phyloP scores from a whole-genome alignment of 2,888 invertebrate species.

The Elmis aenea region DNA sequence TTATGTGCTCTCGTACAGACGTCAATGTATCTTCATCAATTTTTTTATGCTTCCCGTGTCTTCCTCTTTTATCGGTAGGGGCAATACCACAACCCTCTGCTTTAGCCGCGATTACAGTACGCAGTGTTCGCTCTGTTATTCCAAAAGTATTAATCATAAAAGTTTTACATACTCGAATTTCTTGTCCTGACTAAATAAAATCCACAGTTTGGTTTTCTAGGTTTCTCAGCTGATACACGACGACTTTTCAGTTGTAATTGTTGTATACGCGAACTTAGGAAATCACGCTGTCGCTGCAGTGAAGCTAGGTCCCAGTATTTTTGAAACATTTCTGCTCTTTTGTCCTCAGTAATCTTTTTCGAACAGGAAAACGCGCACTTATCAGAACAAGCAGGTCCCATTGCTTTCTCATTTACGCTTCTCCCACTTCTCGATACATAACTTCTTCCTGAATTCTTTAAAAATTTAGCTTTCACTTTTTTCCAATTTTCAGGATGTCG shows the following conservation, averaged over 20 bases:
- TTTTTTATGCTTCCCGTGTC: conserved; percentile 27
- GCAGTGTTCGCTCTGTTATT: conserved; percentile 24
- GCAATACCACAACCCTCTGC: conserved; percentile 22
- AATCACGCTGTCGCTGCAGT: conserved; percentile 5
- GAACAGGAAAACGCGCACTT: conserved; percentile 3
- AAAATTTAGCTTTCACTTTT: conserved; percentile 10
- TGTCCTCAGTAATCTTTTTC: conserved; percentile 2
- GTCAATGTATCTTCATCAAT: conserved; percentile 26
- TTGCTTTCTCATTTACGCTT: conserved; percentile 2
- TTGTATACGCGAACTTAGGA: conserved; percentile 2
- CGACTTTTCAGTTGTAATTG: not conserved
- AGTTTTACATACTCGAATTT: conserved; percentile 24
- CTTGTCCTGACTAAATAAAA: conserved; percentile 6
- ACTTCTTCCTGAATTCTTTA: conserved; percentile 7
- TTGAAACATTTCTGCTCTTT: conserved; percentile 1
- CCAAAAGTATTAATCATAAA: conserved; percentile 27
- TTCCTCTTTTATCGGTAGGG: conserved; percentile 27
- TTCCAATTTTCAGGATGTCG: conserved; percentile 8
- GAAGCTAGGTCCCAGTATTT: conserved; percentile 3
- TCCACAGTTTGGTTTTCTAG: conserved; percentile 1
- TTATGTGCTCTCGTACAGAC: conserved; percentile 29
- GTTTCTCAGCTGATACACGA: not conserved
- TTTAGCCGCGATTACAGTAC: conserved; percentile 23
- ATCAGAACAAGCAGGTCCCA: conserved; percentile 3
- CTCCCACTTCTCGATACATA: conserved; percentile 9